Percentiles rank a stretch among this genome's conserved stretches.
These are phyloP conservation scores for Mus caroli DNA, from an alignment of 2,797 vertebrate species.

Conservation along the genomic window DNA sequence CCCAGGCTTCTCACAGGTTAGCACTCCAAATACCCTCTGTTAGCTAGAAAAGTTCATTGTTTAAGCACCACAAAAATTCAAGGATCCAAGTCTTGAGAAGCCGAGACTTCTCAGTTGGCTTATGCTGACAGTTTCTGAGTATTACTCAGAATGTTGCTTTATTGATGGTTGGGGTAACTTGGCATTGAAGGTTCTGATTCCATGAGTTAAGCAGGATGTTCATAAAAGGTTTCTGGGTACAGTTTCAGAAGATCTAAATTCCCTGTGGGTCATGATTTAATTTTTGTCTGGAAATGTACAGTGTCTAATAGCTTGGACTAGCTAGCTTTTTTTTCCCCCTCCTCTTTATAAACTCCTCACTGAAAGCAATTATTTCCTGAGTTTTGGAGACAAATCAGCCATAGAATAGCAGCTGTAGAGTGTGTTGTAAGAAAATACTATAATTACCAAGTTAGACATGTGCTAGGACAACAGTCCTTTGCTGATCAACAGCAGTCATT, in stretches of 20 bases:
- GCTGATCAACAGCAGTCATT: constrained; percentile 75
- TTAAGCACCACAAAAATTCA: constrained; percentile 3
- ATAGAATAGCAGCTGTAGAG: constrained; percentile 77
- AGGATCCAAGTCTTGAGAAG: background rate
- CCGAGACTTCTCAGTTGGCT: background rate
- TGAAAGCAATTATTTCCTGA: constrained; percentile 77
- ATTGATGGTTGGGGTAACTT: constrained; percentile 6
- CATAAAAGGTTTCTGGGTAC: constrained; percentile 37
- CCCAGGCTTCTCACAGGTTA: background rate
- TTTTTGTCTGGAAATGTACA: constrained; percentile 70
- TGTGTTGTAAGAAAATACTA: constrained; percentile 78
- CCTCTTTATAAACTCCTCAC: constrained; percentile 65
- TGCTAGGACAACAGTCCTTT: constrained; percentile 71
- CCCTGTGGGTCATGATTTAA: constrained; percentile 62
- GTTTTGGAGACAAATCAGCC: constrained; percentile 76
- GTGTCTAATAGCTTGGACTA: constrained; percentile 63
- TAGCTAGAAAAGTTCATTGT: background rate
- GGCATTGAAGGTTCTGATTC: constrained; percentile 26
- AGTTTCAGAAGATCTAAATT: constrained; percentile 52
- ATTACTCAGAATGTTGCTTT: constrained; percentile 31
- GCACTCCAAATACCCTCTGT: background rate
- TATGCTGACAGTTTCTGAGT: background rate
- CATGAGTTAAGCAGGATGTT: constrained; percentile 33
- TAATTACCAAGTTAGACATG: constrained; percentile 79
- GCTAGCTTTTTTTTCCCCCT: background rate